phyloP scores from a whole-genome alignment of 2,113 vertebrate species.

The Columba livia region DNA sequence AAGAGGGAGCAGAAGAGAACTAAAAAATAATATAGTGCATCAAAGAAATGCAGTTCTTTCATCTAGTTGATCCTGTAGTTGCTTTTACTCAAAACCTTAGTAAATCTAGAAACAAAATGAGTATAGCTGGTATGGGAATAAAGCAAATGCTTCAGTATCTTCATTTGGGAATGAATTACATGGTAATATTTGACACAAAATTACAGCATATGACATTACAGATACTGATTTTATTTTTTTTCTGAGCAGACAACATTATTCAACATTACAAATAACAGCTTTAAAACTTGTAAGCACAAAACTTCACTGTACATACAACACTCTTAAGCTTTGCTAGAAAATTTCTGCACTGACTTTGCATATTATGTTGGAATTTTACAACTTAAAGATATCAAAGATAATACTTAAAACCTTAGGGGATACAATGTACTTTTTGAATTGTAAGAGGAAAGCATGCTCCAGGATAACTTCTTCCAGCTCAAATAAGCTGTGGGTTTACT shows the following conservation, averaged over 20 bases:
- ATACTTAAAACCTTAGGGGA: not conserved
- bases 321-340: not conserved
- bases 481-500: not conserved
- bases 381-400: not conserved
- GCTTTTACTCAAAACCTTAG: not conserved
- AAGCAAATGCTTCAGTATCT: not conserved
- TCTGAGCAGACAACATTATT: not conserved
- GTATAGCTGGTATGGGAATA: not conserved
- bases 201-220: not conserved
- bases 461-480: not conserved
- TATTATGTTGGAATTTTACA: not conserved
- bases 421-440: not conserved
- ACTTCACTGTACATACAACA: not conserved
- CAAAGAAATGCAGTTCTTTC: not conserved
- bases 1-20: not conserved
- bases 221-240: not conserved
- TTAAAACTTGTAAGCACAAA: not conserved
- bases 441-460: not conserved
- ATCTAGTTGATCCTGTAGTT: not conserved
- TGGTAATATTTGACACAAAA: not conserved
- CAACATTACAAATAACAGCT: not conserved
- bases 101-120: not conserved
- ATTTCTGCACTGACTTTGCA: not conserved
- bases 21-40: not conserved
- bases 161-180: not conserved